Percentiles rank a stretch among this genome's conserved stretches.
These are phyloP conservation scores for Ruditapes philippinarum DNA, from an alignment of 1,140 invertebrate genomes.

Conservation along the genomic window DNA sequence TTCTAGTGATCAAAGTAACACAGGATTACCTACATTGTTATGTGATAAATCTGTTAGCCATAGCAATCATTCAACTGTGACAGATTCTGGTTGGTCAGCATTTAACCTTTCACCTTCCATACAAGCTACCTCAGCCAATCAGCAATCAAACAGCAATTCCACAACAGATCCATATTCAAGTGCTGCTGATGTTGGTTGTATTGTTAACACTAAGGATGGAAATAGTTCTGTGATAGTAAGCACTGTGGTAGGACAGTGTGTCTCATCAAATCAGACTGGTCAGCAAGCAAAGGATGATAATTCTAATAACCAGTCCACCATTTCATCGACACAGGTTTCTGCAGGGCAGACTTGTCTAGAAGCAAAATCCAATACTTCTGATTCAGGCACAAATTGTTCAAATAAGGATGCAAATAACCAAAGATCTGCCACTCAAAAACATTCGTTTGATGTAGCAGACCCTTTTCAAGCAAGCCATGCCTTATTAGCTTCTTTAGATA, in stretches of 20 bases:
- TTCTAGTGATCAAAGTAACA: background rate
- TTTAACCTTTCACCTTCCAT: background rate
- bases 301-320: background rate
- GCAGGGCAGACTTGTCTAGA: background rate
- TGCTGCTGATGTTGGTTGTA: background rate
- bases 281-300: background rate
- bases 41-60: background rate
- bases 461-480: slow-evolving; percentile 41
- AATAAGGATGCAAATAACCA: background rate
- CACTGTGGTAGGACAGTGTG: background rate
- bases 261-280: background rate
- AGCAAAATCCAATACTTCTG: background rate
- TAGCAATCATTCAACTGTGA: background rate
- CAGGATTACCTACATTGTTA: background rate
- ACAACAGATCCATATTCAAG: background rate
- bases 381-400: background rate
- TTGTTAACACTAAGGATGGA: background rate
- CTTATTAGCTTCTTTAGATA: slow-evolving; percentile 12
- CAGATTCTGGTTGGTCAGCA: slow-evolving; percentile 7
- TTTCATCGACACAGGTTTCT: background rate
- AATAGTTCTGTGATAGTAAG: slow-evolving; percentile 4
- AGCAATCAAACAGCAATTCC: slow-evolving; percentile 22
- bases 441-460: background rate
- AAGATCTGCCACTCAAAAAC: background rate
- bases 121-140: slow-evolving; percentile 9